Conservation (phyloP, 2,113 vertebrate genomes). For the rat (Rattus norvegicus) region DNA sequence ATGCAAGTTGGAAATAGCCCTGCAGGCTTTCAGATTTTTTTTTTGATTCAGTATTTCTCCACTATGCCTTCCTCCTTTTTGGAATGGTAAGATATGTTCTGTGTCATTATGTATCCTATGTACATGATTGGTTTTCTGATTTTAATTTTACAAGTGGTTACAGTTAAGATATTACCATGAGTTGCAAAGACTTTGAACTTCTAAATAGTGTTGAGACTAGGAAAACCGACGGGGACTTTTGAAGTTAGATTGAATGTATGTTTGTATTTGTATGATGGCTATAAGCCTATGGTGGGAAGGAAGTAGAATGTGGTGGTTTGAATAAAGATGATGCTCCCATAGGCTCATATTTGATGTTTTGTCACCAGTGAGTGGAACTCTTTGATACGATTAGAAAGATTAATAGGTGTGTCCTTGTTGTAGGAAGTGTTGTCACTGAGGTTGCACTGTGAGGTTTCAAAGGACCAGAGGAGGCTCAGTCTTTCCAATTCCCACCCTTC, state of each 20-base stretch:
- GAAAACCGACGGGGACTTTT: not conserved
- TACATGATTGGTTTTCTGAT: not conserved
- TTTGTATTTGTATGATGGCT: not conserved
- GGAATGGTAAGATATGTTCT: not conserved
- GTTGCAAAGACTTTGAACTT: not conserved
- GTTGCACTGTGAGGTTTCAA: not conserved
- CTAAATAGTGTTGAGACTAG: not conserved
- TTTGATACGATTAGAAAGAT: not conserved
- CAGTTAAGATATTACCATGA: not conserved
- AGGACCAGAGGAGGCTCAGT: not conserved
- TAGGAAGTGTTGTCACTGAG: not conserved
- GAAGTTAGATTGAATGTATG: not conserved
- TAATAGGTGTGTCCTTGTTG: not conserved
- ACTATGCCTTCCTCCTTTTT: not conserved
- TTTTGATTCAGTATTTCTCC: not conserved
- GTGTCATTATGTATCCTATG: not conserved
- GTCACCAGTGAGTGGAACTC: not conserved
- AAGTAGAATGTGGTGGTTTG: not conserved
- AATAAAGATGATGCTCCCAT: not conserved
- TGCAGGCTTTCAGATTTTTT: not conserved
- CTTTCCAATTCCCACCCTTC: not conserved
- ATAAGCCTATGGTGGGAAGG: not conserved
- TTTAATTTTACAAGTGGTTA: not conserved
- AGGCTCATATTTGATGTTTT: not conserved
- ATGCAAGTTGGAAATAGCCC: not conserved